Evolutionary conservation across 2,888 invertebrate species (phyloP), one percentile per base, ranked within the genome.

Genomic region (Epinotia demarniana): DNA sequence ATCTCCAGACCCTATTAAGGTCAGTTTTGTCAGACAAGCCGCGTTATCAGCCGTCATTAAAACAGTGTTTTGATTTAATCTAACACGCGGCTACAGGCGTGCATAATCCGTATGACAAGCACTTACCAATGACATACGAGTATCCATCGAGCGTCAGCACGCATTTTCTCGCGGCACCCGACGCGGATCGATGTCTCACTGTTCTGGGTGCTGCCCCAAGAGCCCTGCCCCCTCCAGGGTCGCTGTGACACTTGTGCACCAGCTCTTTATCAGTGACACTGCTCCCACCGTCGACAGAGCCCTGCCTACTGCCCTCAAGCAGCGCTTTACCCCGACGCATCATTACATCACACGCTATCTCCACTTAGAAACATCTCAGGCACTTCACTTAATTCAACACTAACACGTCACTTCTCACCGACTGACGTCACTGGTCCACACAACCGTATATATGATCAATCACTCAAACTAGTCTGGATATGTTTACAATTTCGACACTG

Each of bases 71-170:
- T 57, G 67, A 67, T 72, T 75, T 57, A 61, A 75, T 75, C 75
- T 12, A 57, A 75, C 71, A 62, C 23, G 60, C 53, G 57, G 49
- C 64, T 43, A 55, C 49, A 55, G n/a, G 53, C 73, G 18, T 60
- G 49, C 49, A 72, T 68, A 67, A 75, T 55, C 70, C 53, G 46
- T 72, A 49, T 73, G 73, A 77, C 67, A 53, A 39, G 43, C 64
- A 94, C 96, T 96, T 92, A 97, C 98, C 97, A 94, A 98, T 98
- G 83, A 97, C 97, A 92, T 98, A 98, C 79, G 97, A 97, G 93
- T 97, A 97, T 84, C 97, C 97, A 89, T 97, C 97, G 81, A 98
- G 95, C 64, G 97, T 97, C 80, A 97, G 96, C 79, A 97, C 96
- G 93, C 97, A 98, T 92, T 97, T 97, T 86, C 96, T 95, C 33